A percentile compares a stretch with the other conserved stretches of the same genome.
Evolutionary conservation across 1,140 invertebrate species (phyloP).

Genomic region (Subanguina moxae): DNA sequence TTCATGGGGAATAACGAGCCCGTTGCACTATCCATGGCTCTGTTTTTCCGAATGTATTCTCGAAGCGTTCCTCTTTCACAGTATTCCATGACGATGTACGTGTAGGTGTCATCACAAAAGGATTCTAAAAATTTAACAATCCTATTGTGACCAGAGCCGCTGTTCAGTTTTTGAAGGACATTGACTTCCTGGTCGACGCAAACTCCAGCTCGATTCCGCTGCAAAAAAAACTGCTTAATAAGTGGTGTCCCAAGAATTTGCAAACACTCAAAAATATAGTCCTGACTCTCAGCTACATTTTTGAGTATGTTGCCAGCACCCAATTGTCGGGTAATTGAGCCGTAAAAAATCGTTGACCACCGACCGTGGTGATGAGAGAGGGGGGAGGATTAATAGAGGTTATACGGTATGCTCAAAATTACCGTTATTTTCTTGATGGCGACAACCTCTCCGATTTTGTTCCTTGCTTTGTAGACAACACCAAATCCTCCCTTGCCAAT

Average conservation of each 20-base stretch:
- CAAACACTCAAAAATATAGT: no score
- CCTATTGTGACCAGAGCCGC: not conserved
- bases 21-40: conserved; percentile 15
- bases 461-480: conserved; percentile 10
- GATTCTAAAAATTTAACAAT: conserved; percentile 16
- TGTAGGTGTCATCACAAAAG: not conserved
- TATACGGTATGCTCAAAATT: no score
- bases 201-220: conserved; percentile 6
- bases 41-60: conserved; percentile 10
- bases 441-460: conserved; percentile 8
- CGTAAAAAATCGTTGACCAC: no score
- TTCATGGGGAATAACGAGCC: conserved; percentile 3
- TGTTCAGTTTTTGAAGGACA: conserved; percentile 13
- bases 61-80: conserved; percentile 17
- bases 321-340: no score
- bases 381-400: no score
- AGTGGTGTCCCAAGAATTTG: not conserved
- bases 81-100: conserved; percentile 26
- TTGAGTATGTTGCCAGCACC: no score
- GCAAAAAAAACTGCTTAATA: no score
- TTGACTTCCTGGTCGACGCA: conserved; percentile 15
- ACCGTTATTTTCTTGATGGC: conserved; percentile 19
- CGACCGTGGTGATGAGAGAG: no score
- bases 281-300: no score
- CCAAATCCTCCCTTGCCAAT: conserved; percentile 28